Base-by-base conservation (phyloP, 1,140 invertebrate species). In the Frieseomelitta varia region DNA sequence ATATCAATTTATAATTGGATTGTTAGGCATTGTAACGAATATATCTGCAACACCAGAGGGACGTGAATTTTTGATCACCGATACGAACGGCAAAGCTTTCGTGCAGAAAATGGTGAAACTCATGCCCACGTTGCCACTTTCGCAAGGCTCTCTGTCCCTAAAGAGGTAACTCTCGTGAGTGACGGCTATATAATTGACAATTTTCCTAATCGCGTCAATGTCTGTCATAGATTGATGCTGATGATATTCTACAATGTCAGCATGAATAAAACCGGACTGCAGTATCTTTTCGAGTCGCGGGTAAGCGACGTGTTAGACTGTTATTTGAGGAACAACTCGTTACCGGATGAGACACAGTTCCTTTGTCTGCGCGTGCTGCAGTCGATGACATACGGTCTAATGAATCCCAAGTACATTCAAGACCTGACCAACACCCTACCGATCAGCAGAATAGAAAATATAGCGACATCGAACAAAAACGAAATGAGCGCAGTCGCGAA, bases 231-330 rank as follows among this genome's bases (percentile, higher is more conserved):
- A 85, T 86, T 94, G 74, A 89, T 94, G 65, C 63, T 95, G 51
- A 92, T 93, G 87, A 92, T 91, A 47, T 79, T 95, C 63, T 94
- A 93, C 81, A 95, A 95, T 77, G 86, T 95, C 11, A 94, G 93
- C 61, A 90, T 94, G 56, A 94, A 94, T 78, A 86, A 92, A 68
- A 82, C 80, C 51, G 94, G 93, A 4, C 75, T 93, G 17, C 73
- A 84, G 61, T 90, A 91, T 72, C 85, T 94, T n/a, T 85, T 94
- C 27, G 83, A 93, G 47, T 87, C 90, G 19, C 84, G 81, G 58
- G 79, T 93, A 39, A 79, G 87, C 34, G 87, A 92, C 67, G 55
- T 91, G 30, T 71, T 93, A 24, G 76, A 76, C 51, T 75, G 88
- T 63, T 93, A 84, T 82, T 77, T 93, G 17, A 74, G 88, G 11